A percentile compares a stretch with the other conserved stretches of the same genome.
Conservation (phyloP, 2,113 vertebrate species). For the mouse (Mus musculus) region GRCm39 chr11:13092001-13092500, state of each 20-base stretch:
- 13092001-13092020: neutral
- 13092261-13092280: neutral
- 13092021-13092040: too few species aligned
- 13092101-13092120: neutral
- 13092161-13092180: neutral
- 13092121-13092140: too few species aligned
- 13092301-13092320: neutral
- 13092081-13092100: accelerated
- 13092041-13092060: neutral
- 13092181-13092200: neutral
- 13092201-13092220: neutral
- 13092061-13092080: accelerated
- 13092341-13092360: neutral
- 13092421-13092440: neutral
- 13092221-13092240: neutral
- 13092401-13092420: neutral
- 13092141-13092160: neutral
- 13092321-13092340: neutral
- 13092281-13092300: neutral
- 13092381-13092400: too few species aligned
- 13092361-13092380: neutral
- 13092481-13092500: neutral
- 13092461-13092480: neutral
- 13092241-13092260: neutral
- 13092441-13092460: neutral